Evolutionary conservation across 53 echinoderm and acorn worm species (phyloP).

Genomic region (Holothuria leucospilota): DNA sequence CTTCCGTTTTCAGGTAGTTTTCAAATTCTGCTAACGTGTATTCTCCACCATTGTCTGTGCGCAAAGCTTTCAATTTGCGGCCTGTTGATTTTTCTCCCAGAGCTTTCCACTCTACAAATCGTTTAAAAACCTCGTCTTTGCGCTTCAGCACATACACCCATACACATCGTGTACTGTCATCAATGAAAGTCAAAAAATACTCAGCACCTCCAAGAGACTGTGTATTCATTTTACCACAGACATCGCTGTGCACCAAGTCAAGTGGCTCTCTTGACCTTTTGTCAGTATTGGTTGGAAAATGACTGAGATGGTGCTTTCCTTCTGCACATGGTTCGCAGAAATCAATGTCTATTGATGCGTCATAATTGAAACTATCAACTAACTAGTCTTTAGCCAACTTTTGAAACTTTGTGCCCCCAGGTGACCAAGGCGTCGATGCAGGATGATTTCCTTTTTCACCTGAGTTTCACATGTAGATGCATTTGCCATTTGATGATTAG

Average conservation of each 20-base stretch:
- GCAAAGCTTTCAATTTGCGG: slow-evolving; percentile 2
- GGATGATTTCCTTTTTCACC: neutral
- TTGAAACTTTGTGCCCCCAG: neutral
- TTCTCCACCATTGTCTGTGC: slow-evolving; percentile 1
- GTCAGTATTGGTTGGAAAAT: neutral
- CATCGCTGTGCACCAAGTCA: no score
- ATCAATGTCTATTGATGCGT: slow-evolving; percentile 18
- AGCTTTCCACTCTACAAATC: no score
- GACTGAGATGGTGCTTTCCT: neutral
- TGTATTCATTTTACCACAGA: slow-evolving; percentile 14
- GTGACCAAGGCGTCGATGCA: neutral
- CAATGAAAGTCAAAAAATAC: no score
- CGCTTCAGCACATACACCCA: no score
- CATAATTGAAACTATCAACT: neutral
- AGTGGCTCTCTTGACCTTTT: neutral
- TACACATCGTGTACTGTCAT: slow-evolving; percentile 5
- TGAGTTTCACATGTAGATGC: neutral
- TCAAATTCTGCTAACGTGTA: no score
- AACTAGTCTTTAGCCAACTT: neutral
- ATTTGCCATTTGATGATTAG: neutral
- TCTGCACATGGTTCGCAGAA: slow-evolving; percentile 8
- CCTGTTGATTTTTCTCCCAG: slow-evolving; percentile 2
- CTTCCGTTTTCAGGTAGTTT: no score
- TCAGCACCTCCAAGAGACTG: no score
- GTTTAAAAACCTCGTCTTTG: no score